Conservation (phyloP, 2,113 vertebrate genomes). For the Pseudonaja textilis region DNA sequence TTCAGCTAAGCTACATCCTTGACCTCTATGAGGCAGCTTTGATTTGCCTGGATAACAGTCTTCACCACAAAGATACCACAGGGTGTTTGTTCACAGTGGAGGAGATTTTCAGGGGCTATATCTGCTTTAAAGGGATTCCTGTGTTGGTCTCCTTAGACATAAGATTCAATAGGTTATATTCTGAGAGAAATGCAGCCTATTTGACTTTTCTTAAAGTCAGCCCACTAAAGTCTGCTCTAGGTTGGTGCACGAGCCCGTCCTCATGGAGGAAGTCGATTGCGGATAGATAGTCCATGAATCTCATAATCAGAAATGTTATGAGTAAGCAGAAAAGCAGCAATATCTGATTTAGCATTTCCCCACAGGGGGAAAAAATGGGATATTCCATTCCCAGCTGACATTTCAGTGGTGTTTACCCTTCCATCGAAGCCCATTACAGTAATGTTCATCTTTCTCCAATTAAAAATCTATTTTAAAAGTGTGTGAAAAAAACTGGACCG, state of each 20-base stretch:
- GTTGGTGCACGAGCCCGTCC: not conserved
- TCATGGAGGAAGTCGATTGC: not conserved
- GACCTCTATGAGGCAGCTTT: not conserved
- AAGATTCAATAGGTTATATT: not conserved
- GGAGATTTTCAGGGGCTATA: not conserved
- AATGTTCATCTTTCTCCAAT: not conserved
- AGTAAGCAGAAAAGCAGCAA: not conserved
- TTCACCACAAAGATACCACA: not conserved
- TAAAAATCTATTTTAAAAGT: not conserved
- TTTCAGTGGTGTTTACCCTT: not conserved
- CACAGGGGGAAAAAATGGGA: not conserved
- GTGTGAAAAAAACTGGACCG: not conserved
- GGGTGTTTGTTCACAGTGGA: not conserved
- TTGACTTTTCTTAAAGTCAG: not conserved
- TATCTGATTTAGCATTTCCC: not conserved
- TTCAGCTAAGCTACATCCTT: not conserved
- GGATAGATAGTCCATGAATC: not conserved
- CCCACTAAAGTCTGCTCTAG: not conserved
- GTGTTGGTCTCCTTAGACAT: not conserved
- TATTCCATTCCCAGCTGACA: not conserved
- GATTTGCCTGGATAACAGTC: not conserved
- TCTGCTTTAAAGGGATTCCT: not conserved
- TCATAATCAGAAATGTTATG: not conserved
- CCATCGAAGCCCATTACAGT: not conserved
- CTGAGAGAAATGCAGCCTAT: too few relatives aligned